Evolutionary conservation across 2,888 invertebrate species (phyloP).

Genomic region (Acleris cristana): DNA sequence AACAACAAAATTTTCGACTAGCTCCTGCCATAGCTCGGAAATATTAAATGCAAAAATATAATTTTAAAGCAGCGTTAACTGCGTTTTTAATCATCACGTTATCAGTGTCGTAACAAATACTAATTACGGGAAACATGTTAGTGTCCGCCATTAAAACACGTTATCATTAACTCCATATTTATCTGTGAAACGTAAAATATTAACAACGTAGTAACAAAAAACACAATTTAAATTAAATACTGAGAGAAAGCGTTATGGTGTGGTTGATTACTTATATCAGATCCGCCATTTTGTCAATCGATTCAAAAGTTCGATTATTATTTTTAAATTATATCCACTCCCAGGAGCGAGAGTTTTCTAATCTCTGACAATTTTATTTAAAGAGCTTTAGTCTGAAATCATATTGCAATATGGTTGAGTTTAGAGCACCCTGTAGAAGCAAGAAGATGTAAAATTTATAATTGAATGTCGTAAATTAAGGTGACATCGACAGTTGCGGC

Average conservation of each 20-base stretch:
- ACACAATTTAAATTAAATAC: slow-evolving; percentile 30
- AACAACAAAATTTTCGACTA: slow-evolving; percentile 8
- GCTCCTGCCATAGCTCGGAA: slow-evolving; percentile 7
- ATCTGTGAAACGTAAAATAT: slow-evolving; percentile 54
- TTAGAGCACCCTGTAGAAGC: slow-evolving; percentile 31
- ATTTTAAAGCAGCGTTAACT: slow-evolving; percentile 25
- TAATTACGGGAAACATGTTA: slow-evolving; percentile 73
- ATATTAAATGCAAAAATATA: slow-evolving; percentile 19
- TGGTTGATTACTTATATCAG: not conserved
- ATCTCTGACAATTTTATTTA: slow-evolving; percentile 41
- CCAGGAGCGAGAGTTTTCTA: slow-evolving; percentile 39
- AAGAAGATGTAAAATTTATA: slow-evolving; percentile 77
- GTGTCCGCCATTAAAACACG: slow-evolving; percentile 59
- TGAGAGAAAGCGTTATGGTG: not conserved
- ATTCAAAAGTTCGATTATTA: slow-evolving; percentile 35
- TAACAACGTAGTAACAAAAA: slow-evolving; percentile 47
- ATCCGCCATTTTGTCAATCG: slow-evolving; percentile 15
- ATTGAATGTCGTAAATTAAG: slow-evolving; percentile 84
- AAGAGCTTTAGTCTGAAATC: slow-evolving; percentile 1
- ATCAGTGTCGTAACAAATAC: slow-evolving; percentile 67
- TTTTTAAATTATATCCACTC: slow-evolving; percentile 42
- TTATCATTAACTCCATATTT: slow-evolving; percentile 64
- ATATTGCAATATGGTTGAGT: slow-evolving; percentile 18
- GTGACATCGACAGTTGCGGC: slow-evolving; percentile 84
- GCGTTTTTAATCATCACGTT: slow-evolving; percentile 63